Evolutionary conservation across 92 coral and sea anemone species (phyloP), one percentile per base, ranked within the genome.

Genomic region (Parazoanthus atlanticus): DNA sequence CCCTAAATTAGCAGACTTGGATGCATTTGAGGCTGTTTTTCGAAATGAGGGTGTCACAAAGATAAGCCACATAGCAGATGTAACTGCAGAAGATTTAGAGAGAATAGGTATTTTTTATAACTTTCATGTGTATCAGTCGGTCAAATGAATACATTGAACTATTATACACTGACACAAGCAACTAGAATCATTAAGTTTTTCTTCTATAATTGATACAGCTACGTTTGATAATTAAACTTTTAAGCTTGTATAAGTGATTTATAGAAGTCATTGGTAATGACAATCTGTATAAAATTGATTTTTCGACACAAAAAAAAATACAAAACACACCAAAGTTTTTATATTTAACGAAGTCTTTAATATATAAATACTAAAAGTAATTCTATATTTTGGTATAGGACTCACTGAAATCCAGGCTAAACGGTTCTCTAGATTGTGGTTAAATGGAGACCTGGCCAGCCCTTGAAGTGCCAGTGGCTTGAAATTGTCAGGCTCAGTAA

Each of bases 21-120:
- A 83, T 40, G 69, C 31, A 43, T 91, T 91, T 91, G 43, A 88
- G 82, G 81, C 64, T 46, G 85, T 89, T 17, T 91, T 91, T 76
- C n/a, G n/a, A n/a, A n/a, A n/a, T n/a, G n/a, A n/a, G n/a, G n/a
- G n/a, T n/a, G n/a, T n/a, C n/a, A n/a, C n/a, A n/a, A n/a, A n/a
- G n/a, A n/a, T n/a, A n/a, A n/a, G n/a, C n/a, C n/a, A n/a, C n/a
- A n/a, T n/a, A n/a, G n/a, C n/a, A n/a, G n/a, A n/a, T n/a, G n/a
- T n/a, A n/a, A n/a, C n/a, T n/a, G n/a, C n/a, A n/a, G n/a, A n/a
- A n/a, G n/a, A n/a, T n/a, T n/a, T n/a, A n/a, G n/a, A n/a, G n/a
- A n/a, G n/a, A n/a, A n/a, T n/a, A n/a, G n/a, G n/a, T n/a, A n/a
- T n/a, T n/a, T n/a, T n/a, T n/a, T n/a, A n/a, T n/a, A n/a, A n/a